Percentiles rank a stretch among this genome's conserved stretches.
Conservation (phyloP, 2,797 vertebrate species). For the Lepilemur ruficaudatus region DNA sequence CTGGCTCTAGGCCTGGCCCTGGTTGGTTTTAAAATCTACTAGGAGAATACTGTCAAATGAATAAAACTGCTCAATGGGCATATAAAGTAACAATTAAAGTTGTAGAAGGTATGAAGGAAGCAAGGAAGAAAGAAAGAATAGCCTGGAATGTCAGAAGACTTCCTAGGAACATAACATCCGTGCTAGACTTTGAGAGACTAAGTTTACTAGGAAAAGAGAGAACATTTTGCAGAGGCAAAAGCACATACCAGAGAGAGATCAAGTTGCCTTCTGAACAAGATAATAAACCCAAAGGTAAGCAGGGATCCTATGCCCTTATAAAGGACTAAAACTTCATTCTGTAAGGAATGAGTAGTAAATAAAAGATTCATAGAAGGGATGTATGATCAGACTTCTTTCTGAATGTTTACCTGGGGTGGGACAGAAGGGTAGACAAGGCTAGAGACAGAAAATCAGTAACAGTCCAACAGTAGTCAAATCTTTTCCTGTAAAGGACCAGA, state of each 20-base stretch:
- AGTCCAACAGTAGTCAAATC: neutral
- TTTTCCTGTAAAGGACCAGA: neutral
- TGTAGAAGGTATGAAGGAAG: neutral
- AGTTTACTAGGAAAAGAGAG: neutral
- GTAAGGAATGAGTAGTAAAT: neutral
- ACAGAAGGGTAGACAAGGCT: neutral
- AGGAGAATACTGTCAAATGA: neutral
- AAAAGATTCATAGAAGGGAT: neutral
- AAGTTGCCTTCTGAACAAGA: neutral
- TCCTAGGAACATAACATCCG: neutral
- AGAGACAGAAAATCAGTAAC: slow-evolving; percentile 4
- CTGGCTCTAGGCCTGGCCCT: neutral
- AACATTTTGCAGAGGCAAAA: neutral
- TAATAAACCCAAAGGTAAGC: neutral
- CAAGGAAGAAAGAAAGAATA: neutral
- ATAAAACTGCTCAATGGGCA: neutral
- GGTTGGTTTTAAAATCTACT: neutral
- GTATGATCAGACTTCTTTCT: neutral
- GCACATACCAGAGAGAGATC: neutral
- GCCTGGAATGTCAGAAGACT: neutral
- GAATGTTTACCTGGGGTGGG: neutral
- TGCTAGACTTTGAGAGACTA: neutral
- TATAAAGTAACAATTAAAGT: neutral
- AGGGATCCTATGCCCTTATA: neutral
- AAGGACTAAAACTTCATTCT: neutral